Base-by-base conservation (phyloP, 2,113 vertebrate genomes). In the Thermophis baileyi region DNA sequence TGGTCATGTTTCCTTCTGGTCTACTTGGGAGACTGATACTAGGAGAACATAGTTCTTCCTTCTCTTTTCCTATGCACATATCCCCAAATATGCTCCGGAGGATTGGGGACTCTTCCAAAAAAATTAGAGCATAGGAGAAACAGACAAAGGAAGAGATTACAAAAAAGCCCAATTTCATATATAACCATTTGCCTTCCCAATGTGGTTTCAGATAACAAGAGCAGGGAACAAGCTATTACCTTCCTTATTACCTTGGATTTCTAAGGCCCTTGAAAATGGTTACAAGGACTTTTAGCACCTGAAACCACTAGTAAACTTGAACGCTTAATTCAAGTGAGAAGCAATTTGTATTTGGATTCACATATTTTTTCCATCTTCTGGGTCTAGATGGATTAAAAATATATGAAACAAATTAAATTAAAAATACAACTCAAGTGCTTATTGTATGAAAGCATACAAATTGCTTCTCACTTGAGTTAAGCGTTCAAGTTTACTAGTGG, bases 181-280 rank as follows among this genome's bases (percentile, higher is more conserved):
- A 40, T 81, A 18, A 81, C 69, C n/a, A 81, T 81, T 81, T 81
- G 69, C 69, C n/a, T 20, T 81, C 69, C 69, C 69, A 40, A 8
- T 14, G 35, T 35, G 92, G 69, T 47, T 93, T 88, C 7, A 1
- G 0, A 0, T 87, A 93, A 47, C 24, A n/a, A n/a, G 27, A 44
- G 9, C 44, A 46, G 18, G 47, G 30, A 69, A 55, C 47, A 1
- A n/a, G 25, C 50, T 93, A 44, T 53, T 88, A 69, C 89, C 87
- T 94, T 94, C 90, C 85, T 90, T 24, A 30, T 57, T 93, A 47
- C 44, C 46, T 88, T 87, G 20, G 30, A 20, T 92, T 96, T 92
- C n/a, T 91, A 63, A 63, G 85, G 47, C 50, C 53, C 85, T 90
- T 94, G 92, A 91, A 93, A 96, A 93, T 93, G 0, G 91, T 3